These are phyloP conservation scores for Sminthopsis crassicaudata DNA, from an alignment of 2,113 vertebrate species.

Conservation along the genomic window DNA sequence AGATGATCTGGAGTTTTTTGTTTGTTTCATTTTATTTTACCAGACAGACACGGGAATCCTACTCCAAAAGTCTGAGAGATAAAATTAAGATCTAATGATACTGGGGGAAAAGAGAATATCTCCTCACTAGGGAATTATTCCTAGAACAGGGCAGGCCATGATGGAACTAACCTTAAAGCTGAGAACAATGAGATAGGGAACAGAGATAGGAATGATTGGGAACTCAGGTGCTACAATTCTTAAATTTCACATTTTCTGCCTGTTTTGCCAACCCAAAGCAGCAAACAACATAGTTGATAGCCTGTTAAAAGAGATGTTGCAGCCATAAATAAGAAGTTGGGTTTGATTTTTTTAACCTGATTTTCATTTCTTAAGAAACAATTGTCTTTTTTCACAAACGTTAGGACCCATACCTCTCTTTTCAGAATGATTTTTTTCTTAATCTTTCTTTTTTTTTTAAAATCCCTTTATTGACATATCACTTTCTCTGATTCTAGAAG, in stretches of 20 bases:
- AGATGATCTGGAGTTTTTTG: background rate
- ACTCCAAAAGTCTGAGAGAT: conserved; percentile 18
- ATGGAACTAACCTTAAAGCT: background rate
- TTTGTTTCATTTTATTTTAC: background rate
- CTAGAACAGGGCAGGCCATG: background rate
- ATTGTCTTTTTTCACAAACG: conserved; percentile 26
- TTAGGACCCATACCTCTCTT: conserved; percentile 13
- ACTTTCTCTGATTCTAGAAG: background rate
- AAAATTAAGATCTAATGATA: background rate
- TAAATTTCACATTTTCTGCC: background rate
- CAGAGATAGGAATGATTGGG: background rate
- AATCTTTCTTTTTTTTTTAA: conserved; percentile 22
- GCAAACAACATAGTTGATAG: accelerated
- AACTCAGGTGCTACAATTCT: background rate
- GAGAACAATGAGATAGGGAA: background rate
- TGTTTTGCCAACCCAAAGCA: background rate
- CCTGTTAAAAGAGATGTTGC: background rate
- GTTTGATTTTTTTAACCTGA: background rate
- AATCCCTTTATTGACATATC: conserved; percentile 33
- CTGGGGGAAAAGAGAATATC: background rate
- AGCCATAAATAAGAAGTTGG: background rate
- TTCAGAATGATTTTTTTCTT: conserved; percentile 32
- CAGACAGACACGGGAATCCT: background rate
- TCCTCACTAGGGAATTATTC: background rate
- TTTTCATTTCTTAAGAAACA: conserved; percentile 45